Evolutionary conservation across 2,113 vertebrate genomes (phyloP).

Genomic region (Spea multiplicata): DNA sequence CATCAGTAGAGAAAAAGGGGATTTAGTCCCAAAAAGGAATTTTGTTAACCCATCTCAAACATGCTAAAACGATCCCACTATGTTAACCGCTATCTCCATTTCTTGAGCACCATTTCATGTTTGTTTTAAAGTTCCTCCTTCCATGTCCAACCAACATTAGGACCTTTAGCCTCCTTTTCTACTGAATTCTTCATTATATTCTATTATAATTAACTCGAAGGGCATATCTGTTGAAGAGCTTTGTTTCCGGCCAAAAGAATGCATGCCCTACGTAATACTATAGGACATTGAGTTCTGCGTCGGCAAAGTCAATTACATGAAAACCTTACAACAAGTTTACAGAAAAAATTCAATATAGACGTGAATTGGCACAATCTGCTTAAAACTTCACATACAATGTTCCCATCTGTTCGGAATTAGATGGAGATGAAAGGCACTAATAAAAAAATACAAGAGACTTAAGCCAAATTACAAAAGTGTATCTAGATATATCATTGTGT

Average conservation of each 20-base stretch:
- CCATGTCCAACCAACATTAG: no score
- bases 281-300: neutral
- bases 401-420: neutral
- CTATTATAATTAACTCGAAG: no score
- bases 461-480: neutral
- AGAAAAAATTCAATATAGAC: neutral
- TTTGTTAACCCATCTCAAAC: no score
- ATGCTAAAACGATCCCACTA: no score
- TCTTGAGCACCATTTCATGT: no score
- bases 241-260: neutral
- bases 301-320: neutral
- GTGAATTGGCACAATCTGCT: neutral
- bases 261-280: neutral
- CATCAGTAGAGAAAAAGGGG: no score
- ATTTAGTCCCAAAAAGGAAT: no score
- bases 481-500: neutral
- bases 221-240: no score
- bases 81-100: no score
- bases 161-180: no score
- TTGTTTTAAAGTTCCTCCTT: no score
- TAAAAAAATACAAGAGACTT: neutral
- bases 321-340: neutral
- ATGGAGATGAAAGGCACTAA: neutral
- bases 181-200: no score
- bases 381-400: neutral